These are phyloP conservation scores for Papilio elwesi DNA, from an alignment of 2,888 invertebrate genomes.

Conservation along the genomic window DNA sequence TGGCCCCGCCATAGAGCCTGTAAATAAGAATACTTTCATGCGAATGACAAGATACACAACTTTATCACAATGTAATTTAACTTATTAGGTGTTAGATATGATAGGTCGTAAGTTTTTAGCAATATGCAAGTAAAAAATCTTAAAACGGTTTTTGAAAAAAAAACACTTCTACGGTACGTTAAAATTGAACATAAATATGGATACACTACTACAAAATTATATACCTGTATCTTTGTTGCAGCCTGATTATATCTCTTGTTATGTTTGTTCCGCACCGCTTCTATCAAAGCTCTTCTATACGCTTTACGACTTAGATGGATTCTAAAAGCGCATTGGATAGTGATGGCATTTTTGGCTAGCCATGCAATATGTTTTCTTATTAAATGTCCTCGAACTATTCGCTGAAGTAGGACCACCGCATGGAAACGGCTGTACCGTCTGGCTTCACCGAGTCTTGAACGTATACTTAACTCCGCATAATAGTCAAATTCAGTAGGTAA, in stretches of 20 bases:
- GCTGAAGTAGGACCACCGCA: slow-evolving; percentile 66
- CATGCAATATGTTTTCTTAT: slow-evolving; percentile 70
- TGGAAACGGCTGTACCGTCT: slow-evolving; percentile 58
- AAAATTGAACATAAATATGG: too few relatives aligned
- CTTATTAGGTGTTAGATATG: too few relatives aligned
- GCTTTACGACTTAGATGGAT: slow-evolving; percentile 63
- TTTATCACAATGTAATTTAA: too few relatives aligned
- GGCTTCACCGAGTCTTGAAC: slow-evolving; percentile 61
- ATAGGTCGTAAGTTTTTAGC: too few relatives aligned
- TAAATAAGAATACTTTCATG: slow-evolving; percentile 27
- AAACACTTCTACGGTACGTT: too few relatives aligned
- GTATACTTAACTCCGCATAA: slow-evolving; percentile 62
- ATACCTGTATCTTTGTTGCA: slow-evolving; percentile 70
- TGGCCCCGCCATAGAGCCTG: slow-evolving; percentile 77
- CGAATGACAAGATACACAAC: too few relatives aligned
- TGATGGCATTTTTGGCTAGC: slow-evolving; percentile 67
- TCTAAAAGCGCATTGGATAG: slow-evolving; percentile 74
- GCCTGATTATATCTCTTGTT: slow-evolving; percentile 64
- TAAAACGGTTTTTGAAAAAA: too few relatives aligned
- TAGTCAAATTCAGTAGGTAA: slow-evolving; percentile 61
- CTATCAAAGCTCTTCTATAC: slow-evolving; percentile 62
- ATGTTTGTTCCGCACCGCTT: slow-evolving; percentile 69
- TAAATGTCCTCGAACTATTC: slow-evolving; percentile 65
- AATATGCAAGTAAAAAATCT: too few relatives aligned
- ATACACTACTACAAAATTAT: not conserved